Conservation (phyloP, 2,113 vertebrate genomes). For the Macquaria australasica region DNA sequence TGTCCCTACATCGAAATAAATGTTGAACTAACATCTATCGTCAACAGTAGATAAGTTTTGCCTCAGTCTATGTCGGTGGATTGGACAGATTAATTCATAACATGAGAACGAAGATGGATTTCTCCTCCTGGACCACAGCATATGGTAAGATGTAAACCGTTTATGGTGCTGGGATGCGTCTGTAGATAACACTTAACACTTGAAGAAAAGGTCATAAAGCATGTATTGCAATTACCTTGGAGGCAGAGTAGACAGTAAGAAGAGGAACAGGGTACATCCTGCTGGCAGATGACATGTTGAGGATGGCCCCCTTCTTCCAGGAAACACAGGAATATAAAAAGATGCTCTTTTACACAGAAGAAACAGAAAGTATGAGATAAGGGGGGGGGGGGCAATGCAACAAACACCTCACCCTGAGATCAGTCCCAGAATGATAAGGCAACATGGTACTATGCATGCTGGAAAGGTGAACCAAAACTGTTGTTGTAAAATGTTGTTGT, state of each 20-base stretch:
- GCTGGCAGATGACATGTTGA: constrained; percentile 92
- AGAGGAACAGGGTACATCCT: constrained; percentile 88
- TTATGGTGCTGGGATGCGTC: constrained; percentile 12
- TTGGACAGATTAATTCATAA: constrained; percentile 42
- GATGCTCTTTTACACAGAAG: constrained; percentile 1
- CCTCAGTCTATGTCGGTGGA: background rate
- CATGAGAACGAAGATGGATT: constrained; percentile 8
- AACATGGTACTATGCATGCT: background rate
- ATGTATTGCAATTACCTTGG: constrained; percentile 87
- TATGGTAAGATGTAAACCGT: background rate
- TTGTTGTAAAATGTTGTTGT: background rate
- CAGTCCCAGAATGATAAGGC: constrained; percentile 37
- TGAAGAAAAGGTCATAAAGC: constrained; percentile 44
- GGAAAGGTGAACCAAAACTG: constrained; percentile 29
- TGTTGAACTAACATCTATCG: constrained; percentile 16
- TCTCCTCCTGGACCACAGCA: background rate
- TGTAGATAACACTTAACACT: constrained; percentile 20
- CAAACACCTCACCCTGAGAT: constrained; percentile 43
- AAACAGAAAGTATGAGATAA: background rate
- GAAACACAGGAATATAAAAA: constrained; percentile 39
- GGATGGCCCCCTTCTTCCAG: constrained; percentile 90
- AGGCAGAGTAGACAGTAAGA: constrained; percentile 92
- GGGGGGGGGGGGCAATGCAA: background rate
- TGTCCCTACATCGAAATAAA: constrained; percentile 23
- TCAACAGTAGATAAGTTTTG: background rate